Conservation (phyloP, 2,888 invertebrate species). For the Epirrhoe alternata region DNA sequence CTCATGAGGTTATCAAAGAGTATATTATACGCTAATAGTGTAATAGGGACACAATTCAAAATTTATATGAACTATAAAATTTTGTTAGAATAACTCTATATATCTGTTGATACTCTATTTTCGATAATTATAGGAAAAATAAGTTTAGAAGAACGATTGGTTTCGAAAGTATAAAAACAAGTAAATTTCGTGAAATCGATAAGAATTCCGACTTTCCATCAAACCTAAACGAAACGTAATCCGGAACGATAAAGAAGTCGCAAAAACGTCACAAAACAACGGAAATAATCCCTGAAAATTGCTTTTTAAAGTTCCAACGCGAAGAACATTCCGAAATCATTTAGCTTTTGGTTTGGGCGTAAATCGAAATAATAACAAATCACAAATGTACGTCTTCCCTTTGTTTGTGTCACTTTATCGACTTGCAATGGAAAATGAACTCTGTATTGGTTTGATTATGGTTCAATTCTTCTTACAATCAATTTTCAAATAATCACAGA, state of each 20-base stretch:
- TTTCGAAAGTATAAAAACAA: not conserved
- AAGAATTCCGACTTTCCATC: slow-evolving; percentile 9
- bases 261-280: slow-evolving; percentile 26
- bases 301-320: slow-evolving; percentile 19
- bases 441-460: not conserved
- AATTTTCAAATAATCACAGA: no score
- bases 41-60: no score
- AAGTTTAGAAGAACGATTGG: no score
- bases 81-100: no score
- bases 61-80: no score
- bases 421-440: not conserved
- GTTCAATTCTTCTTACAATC: no score
- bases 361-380: slow-evolving; percentile 26
- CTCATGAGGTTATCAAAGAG: not conserved
- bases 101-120: no score
- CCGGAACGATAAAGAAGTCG: slow-evolving; percentile 9
- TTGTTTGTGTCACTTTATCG: slow-evolving; percentile 6
- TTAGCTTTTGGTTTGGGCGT: slow-evolving; percentile 18
- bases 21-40: not conserved
- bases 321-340: slow-evolving; percentile 17
- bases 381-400: slow-evolving; percentile 14
- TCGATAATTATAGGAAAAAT: no score
- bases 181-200: not conserved
- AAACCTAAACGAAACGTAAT: slow-evolving; percentile 16
- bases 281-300: slow-evolving; percentile 12